A percentile compares a stretch with the other conserved stretches of the same genome.
Conservation (phyloP, 2,113 vertebrate species). For the Paratilapia polleni region DNA sequence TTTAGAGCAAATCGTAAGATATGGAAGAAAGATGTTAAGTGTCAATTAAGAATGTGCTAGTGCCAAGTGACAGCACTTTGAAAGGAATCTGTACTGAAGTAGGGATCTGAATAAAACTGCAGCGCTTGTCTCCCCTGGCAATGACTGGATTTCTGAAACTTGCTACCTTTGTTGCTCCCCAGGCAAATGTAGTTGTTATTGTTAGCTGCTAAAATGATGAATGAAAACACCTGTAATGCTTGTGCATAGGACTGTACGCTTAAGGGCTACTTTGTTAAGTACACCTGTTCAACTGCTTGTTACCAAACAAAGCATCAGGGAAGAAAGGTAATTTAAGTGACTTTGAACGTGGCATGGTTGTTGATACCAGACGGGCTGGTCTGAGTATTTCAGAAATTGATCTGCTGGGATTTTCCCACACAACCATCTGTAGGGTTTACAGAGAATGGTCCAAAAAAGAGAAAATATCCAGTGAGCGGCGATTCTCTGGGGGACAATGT, state of each 20-base stretch:
- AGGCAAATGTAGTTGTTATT: conserved; percentile 11
- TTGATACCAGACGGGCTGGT: neutral
- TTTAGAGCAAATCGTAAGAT: conserved; percentile 22
- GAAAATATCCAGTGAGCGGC: neutral
- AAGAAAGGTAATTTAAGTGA: neutral
- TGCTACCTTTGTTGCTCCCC: neutral
- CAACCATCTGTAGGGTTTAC: neutral
- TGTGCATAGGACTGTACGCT: neutral
- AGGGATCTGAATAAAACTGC: conserved; percentile 15
- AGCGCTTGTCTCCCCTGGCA: neutral
- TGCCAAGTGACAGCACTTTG: conserved; percentile 18
- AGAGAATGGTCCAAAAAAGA: neutral
- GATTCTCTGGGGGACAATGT: neutral
- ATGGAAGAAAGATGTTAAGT: conserved; percentile 6
- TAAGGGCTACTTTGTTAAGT: neutral
- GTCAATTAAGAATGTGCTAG: conserved; percentile 30
- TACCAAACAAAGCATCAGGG: neutral
- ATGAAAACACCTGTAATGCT: neutral
- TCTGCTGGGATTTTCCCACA: neutral
- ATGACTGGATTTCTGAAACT: neutral
- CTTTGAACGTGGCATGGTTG: neutral
- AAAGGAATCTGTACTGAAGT: conserved; percentile 11
- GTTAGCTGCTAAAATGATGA: conserved; percentile 12
- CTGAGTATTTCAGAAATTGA: neutral
- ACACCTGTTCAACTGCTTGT: neutral